These are phyloP conservation scores for Luehdorfia chinensis DNA, from an alignment of 1,140 invertebrate species.

Conservation along the genomic window DNA sequence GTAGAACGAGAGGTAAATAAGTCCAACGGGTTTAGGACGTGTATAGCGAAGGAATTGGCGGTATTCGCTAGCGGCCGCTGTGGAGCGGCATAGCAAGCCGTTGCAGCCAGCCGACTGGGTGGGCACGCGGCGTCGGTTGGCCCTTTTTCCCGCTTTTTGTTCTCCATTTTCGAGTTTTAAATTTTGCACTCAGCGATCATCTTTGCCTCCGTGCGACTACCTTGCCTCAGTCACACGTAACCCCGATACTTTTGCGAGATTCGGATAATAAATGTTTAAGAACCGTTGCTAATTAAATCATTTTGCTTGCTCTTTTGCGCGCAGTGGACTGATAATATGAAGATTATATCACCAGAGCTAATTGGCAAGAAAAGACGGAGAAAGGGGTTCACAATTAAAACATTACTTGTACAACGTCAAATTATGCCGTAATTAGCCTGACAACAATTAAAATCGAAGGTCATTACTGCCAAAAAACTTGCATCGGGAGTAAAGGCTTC, in stretches of 20 bases:
- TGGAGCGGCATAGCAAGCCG: conserved; percentile 47
- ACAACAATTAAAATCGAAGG: conserved; percentile 65
- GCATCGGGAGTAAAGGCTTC: neutral
- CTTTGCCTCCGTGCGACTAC: conserved; percentile 32
- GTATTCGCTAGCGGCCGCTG: conserved; percentile 68
- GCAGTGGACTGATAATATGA: conserved; percentile 41
- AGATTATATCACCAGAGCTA: conserved; percentile 41
- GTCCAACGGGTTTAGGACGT: conserved; percentile 41
- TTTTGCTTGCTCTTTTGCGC: conserved; percentile 22
- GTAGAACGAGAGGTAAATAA: conserved; percentile 27
- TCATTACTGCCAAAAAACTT: conserved; percentile 58
- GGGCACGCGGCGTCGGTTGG: conserved; percentile 60
- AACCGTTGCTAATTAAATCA: conserved; percentile 30
- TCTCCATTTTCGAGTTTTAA: conserved; percentile 56
- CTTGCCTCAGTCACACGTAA: conserved; percentile 33
- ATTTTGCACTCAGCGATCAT: conserved; percentile 50
- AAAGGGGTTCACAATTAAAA: conserved; percentile 64
- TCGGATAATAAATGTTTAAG: conserved; percentile 20
- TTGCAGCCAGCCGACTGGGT: conserved; percentile 54
- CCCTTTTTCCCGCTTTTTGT: conserved; percentile 53
- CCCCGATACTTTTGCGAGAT: conserved; percentile 30
- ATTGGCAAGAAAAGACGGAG: conserved; percentile 53
- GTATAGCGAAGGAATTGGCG: conserved; percentile 64
- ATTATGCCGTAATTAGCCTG: conserved; percentile 63
- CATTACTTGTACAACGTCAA: conserved; percentile 61